Evolutionary conservation across 2,888 invertebrate genomes (phyloP).

Genomic region (Spisula solida): DNA sequence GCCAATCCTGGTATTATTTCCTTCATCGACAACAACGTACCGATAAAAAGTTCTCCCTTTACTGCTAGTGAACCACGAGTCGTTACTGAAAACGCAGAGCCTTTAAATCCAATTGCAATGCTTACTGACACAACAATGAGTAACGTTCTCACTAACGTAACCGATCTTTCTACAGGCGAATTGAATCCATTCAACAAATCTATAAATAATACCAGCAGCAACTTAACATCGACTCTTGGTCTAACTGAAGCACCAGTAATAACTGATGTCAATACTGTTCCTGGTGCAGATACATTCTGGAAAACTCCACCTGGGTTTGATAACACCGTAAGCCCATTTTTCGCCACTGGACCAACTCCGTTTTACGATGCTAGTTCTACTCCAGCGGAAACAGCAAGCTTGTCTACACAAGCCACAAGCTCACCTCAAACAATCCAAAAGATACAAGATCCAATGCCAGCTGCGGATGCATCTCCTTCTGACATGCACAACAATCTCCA

Average conservation of each 20-base stretch:
- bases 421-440: not conserved
- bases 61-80: slow-evolving; percentile 28
- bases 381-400: not conserved
- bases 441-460: not conserved
- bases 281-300: not conserved
- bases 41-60: not conserved
- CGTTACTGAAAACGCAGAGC: slow-evolving; percentile 33
- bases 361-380: not conserved
- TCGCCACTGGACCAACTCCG: not conserved
- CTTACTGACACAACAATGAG: not conserved
- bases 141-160: not conserved
- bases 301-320: not conserved
- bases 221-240: not conserved
- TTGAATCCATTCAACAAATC: not conserved
- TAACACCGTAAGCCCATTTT: not conserved
- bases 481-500: not conserved
- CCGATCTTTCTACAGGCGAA: not conserved
- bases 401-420: not conserved
- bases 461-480: not conserved
- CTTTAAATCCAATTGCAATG: slow-evolving; percentile 5
- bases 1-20: not conserved
- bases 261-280: not conserved
- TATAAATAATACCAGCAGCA: not conserved
- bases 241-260: not conserved
- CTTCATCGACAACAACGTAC: not conserved